Evolutionary conservation across 2,888 invertebrate species (phyloP), one percentile per base, ranked within the genome.

Genomic region (Stenodema calcarata): DNA sequence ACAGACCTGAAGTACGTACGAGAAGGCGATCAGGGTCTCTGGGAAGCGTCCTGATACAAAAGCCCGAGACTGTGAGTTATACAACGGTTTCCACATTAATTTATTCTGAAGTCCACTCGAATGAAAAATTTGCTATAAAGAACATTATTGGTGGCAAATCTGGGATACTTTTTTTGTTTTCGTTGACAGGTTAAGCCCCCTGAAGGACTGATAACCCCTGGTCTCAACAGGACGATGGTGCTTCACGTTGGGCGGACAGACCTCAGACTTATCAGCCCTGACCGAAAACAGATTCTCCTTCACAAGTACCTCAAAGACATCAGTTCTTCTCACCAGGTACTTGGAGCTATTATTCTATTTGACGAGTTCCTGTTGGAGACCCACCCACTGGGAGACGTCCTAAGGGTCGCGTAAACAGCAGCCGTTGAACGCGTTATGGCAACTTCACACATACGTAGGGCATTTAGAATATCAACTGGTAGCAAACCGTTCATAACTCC

Each of bases 191-290:
- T 62, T 23, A 54, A 44, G 47, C 35, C 69, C n/a, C 81, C 79
- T 44, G 87, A 87, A 83, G 62, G 85, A 47, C 23, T 86, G 47
- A 80, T 86, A n/a, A 79, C 70, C 28, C 87, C 82, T 44, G 88
- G 84, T 75, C 96, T 96, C 90, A 98, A 98, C 91, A 93, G 98
- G 75, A 98, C 98, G 0, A 98, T 99, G 98, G 94, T 99, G 54
- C 95, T 98, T 90, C 95, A 95, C 92, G 96, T 99, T 9, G 98
- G 97, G 7, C 93, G 96, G 75, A 94, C 94, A 30, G 98, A 98
- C 91, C 92, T 99, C 14, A 94, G 97, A 75, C 93, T 99, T 6
- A 98, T 99, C 89, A 98, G 97, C 90, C 97, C 98, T 0, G 98
- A 98, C 90, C 94, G 97, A 87, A 99, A 99, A 90, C 95, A 96